These are phyloP conservation scores for Trichopria drosophilae DNA, from an alignment of 2,888 invertebrate genomes.

Conservation along the genomic window DNA sequence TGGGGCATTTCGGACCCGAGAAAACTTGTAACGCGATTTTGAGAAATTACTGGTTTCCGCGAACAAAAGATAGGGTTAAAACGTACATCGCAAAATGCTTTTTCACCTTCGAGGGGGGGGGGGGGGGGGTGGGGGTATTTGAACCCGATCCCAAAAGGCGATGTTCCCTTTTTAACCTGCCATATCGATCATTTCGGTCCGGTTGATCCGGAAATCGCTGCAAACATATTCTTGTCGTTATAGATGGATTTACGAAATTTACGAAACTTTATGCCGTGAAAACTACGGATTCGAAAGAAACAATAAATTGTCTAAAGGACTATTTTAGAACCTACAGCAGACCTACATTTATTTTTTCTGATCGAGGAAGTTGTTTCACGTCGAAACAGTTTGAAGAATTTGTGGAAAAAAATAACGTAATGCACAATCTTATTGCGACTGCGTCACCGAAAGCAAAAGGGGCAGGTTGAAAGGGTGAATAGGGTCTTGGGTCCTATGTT, in stretches of 20 bases:
- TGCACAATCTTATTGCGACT: not conserved
- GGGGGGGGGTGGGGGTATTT: no score
- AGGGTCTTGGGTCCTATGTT: not conserved
- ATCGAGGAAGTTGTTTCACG: not conserved
- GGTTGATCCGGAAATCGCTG: not conserved
- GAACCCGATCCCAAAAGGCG: no score
- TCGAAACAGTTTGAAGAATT: not conserved
- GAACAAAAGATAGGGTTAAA: no score
- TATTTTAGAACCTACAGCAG: conserved; percentile 1
- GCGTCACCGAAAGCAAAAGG: no score
- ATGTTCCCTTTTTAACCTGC: no score
- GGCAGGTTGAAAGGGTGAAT: no score
- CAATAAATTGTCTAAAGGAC: not conserved
- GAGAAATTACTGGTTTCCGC: no score
- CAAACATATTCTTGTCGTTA: not conserved
- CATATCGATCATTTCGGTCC: conserved; percentile 1
- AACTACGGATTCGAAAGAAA: not conserved
- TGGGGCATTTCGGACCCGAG: conserved; percentile 17
- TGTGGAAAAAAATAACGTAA: not conserved
- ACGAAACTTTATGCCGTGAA: not conserved
- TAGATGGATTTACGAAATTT: no score
- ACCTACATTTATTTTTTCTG: not conserved
- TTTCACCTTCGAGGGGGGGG: no score
- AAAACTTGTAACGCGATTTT: no score
- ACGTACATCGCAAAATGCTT: no score